Evolutionary conservation across 2,797 vertebrate genomes (phyloP), one percentile per base, ranked within the genome.

Genomic region (Streptopelia turtur): DNA sequence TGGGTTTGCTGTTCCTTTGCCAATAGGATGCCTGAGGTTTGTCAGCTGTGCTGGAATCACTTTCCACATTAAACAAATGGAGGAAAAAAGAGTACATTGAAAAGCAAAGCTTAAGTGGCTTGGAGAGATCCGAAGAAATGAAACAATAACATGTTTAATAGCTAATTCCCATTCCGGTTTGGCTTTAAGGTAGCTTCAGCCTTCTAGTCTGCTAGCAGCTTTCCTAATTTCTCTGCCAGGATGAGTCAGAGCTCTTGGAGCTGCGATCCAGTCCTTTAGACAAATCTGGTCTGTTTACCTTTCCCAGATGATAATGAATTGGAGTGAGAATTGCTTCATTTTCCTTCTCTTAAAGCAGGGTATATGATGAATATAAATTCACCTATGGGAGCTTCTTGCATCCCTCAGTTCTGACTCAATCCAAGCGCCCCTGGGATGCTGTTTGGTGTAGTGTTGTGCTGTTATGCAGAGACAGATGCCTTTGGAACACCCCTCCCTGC

Each of bases 171-270:
- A 43, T 85, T 93, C 89, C 94, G 83, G 83, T 95, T 97, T 95
- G 95, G 93, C 94, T 94, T 93, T 80, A 97, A 96, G 95, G 93
- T 95, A 93, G 75, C 68, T 96, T 66, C 59, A 92, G 83, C 86
- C 52, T 89, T 95, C 63, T 83, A 92, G 59, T 66, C 80, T 92
- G 63, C 77, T 93, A 76, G 68, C 86, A 89, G 90, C 63, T 68
- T 80, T 93, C 56, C 28, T 30, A 80, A 91, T 1, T 70, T 83
- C 64, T 89, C 78, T 87, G 89, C 89, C 94, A 96, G 90, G 13
- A 87, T 97, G 90, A 97, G 56, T 96, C 95, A 95, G 64, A 94
- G 71, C 83, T 95, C 86, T 61, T 63, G 80, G 80, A 95, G 47
- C 57, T 93, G 66, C 15, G 69, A 90, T 82, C 61, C 80, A 82